phyloP scores from a whole-genome alignment of 23 tunicate genomes.

The Ciona savignyi region DNA sequence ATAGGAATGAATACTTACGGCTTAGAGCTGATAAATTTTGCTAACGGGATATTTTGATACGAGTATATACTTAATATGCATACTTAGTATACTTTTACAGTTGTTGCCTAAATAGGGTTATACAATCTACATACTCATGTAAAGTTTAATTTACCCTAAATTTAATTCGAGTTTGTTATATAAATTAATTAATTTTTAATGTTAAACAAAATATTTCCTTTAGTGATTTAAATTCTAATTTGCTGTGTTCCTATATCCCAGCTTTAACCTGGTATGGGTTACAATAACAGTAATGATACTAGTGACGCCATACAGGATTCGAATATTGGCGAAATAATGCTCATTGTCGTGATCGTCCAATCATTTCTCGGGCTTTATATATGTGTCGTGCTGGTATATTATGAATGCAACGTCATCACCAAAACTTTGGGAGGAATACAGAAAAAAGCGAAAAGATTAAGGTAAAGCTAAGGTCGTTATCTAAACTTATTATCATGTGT shows the following conservation, averaged over 20 bases:
- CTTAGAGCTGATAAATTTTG: too few species aligned
- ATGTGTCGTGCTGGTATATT: slow-evolving; percentile 20
- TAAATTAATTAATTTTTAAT: too few species aligned
- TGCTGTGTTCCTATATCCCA: not conserved
- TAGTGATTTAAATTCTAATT: not conserved
- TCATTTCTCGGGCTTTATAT: slow-evolving; percentile 13
- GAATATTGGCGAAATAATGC: slow-evolving; percentile 9
- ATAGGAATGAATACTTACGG: too few species aligned
- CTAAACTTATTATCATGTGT: not conserved
- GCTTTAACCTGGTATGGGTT: not conserved
- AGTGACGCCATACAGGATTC: not conserved
- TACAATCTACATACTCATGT: too few species aligned
- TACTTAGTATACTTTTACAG: too few species aligned
- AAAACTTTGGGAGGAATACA: slow-evolving; percentile 3
- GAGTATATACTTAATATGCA: too few species aligned
- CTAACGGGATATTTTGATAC: too few species aligned
- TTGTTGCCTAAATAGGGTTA: too few species aligned
- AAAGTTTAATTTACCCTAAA: too few species aligned
- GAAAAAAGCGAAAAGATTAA: slow-evolving; percentile 21
- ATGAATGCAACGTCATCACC: slow-evolving; percentile 5
- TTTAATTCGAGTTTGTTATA: too few species aligned
- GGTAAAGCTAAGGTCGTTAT: slow-evolving; percentile 4
- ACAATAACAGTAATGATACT: not conserved
- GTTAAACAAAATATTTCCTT: too few species aligned
- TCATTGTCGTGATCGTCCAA: slow-evolving; percentile 7